Base-by-base conservation (phyloP, 2,797 vertebrate genomes). In the Holocentrus rufus region DNA sequence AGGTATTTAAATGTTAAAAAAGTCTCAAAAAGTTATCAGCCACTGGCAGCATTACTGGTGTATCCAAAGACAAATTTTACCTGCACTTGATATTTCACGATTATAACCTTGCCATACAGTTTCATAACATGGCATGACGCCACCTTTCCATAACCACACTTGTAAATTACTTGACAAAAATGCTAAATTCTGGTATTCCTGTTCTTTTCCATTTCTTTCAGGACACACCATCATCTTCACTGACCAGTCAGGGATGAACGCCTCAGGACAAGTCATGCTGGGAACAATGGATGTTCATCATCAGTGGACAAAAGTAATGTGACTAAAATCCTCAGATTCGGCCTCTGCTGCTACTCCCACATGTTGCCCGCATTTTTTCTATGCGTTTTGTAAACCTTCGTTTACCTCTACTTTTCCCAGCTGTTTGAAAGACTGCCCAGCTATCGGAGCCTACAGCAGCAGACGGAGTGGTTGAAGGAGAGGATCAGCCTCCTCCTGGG, bases 211-310 rank as follows among this genome's bases (percentile, higher is more conserved):
- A 46, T 44, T 68, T 31, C 34, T 53, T 30, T 13, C 75, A 99
- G 98, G 97, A n/a, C 93, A 89, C 74, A 96, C 94, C 0, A 70
- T 99, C 46, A 79, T 98, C 54, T 99, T 98, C 71, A 95, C 96
- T 61, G 97, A 99, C 90, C 94, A 94, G 47, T 98, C 97, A 0
- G 97, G 96, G 52, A 93, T 99, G 95, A 98, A 96, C 18, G 95
- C 96, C 0, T 92, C 93, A 20, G 97, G 98, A 61, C 94, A 98
- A 6, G 87, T 98, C 62, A 96, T 97, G 96, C 92, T 99, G 76
- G 98, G 98, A 85, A 98, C 96, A 63, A 96, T 94, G 93, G 97
- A 99, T 53, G 98, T 99, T 80, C 98, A 99, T 81, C 95, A 99
- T 59, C 95, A 98, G 81, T 99, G 98, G 98, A 94, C 92, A 42